Evolutionary conservation across 2,888 invertebrate species (phyloP), one percentile per base, ranked within the genome.

Genomic region (Meiosimyza platycephala): DNA sequence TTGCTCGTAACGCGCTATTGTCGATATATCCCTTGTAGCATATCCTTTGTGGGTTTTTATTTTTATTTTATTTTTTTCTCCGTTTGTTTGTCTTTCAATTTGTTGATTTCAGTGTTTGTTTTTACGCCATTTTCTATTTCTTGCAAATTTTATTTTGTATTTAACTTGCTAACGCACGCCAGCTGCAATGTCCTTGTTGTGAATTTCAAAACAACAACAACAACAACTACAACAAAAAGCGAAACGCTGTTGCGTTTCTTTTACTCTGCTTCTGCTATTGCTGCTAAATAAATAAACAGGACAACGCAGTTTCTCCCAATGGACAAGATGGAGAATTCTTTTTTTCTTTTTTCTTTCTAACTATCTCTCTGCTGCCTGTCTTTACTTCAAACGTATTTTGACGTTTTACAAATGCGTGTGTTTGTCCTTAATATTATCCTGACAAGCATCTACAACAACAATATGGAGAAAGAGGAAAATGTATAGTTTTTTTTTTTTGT

Each of bases 1-100:
- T 73, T 75, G 71, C 50, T 9, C 28, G 74, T 68, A 73, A 72
- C 74, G 71, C 50, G 28, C 47, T 72, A n/a, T 67, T 55, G 22
- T 64, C 22, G 48, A 57, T 68, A 13, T 48, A 16, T 12, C 48
- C 15, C n/a, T 48, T 22, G 57, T 16, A 18, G 47, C 48, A 59
- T 9, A 11, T 57, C 28, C 28, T n/a, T 18, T 50, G 33, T 33
- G 22, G 16, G 50, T 51, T 63, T 52, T 52, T 15, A 54, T 66
- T 52, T 33, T 6, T 9, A 18, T 68, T 57, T 18, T 54, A 13
- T 59, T 59, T 48, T 57, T 28, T 3, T 65, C 16, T 62, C 57
- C 48, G 59, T 62, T 65, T 68, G 47, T 59, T 28, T 70, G 16
- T n/a, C 22, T 59, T 48, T 55, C 28, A 16, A 22, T 62, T 50